Conservation (phyloP, 2,888 invertebrate species). For the Hyposoter didymator region DNA sequence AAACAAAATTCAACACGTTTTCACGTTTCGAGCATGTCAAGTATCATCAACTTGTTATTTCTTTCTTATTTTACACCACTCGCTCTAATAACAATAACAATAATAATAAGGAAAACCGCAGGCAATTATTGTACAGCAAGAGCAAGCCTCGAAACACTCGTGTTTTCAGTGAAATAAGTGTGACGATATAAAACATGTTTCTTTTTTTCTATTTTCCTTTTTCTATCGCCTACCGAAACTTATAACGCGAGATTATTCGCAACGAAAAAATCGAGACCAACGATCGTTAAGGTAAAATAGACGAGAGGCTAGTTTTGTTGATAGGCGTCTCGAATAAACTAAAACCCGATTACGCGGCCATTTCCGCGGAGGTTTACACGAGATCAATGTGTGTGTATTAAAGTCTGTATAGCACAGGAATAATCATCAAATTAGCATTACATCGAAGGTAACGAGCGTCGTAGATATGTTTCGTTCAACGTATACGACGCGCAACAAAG, state of each 20-base stretch:
- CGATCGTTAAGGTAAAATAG: not conserved
- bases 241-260: not conserved
- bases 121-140: slow-evolving; percentile 68
- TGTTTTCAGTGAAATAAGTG: slow-evolving; percentile 66
- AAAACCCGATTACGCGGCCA: not conserved
- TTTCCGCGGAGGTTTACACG: not conserved
- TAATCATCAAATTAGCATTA: not conserved
- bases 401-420: slow-evolving; percentile 25
- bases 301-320: not conserved
- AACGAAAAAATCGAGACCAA: not conserved
- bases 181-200: slow-evolving; percentile 57
- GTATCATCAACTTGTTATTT: slow-evolving; percentile 43
- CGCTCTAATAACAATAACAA: slow-evolving; percentile 61
- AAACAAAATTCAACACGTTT: slow-evolving; percentile 46
- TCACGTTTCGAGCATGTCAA: slow-evolving; percentile 61
- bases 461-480: not conserved
- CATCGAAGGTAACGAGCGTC: slow-evolving; percentile 17
- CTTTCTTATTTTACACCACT: slow-evolving; percentile 57
- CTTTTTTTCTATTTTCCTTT: not conserved
- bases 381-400: slow-evolving; percentile 30
- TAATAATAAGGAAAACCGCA: slow-evolving; percentile 62
- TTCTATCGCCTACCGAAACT: slow-evolving; percentile 17
- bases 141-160: slow-evolving; percentile 67
- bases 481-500: slow-evolving; percentile 5
- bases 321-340: not conserved